Conservation (phyloP, 2,888 invertebrate species). For the Polyommatus icarus region DNA sequence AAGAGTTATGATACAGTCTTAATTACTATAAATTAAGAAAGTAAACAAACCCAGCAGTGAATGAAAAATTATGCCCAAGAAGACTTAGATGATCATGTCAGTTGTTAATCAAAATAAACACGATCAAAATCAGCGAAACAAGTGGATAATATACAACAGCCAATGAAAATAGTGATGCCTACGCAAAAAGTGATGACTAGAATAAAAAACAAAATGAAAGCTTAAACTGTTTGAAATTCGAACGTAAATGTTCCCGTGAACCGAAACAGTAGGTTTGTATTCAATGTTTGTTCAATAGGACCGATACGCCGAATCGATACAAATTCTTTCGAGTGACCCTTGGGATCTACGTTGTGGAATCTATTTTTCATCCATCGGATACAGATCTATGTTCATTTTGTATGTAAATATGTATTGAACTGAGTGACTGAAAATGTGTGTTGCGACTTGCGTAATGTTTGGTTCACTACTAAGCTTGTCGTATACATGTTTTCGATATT, state of each 20-base stretch:
- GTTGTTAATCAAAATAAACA: no score
- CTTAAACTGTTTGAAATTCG: not conserved
- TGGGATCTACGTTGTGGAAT: not conserved
- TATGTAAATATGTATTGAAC: no score
- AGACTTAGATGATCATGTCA: no score
- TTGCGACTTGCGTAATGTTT: no score
- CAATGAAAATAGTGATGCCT: not conserved
- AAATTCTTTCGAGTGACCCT: conserved; percentile 7
- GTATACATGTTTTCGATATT: no score
- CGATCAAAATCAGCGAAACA: no score
- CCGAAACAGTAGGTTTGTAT: conserved; percentile 2
- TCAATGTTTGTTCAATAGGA: conserved; percentile 3
- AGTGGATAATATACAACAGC: not conserved
- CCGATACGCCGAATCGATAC: not conserved
- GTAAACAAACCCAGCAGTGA: no score
- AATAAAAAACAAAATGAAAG: not conserved
- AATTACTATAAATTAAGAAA: no score
- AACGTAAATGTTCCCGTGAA: not conserved
- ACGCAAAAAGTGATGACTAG: not conserved
- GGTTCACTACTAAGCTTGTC: no score
- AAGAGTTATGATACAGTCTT: no score
- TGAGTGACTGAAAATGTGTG: no score
- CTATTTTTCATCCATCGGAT: not conserved
- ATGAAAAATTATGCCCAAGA: no score
- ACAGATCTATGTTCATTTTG: not conserved